Evolutionary conservation across 2,888 invertebrate genomes (phyloP).

Genomic region (Seira sanloemensis): DNA sequence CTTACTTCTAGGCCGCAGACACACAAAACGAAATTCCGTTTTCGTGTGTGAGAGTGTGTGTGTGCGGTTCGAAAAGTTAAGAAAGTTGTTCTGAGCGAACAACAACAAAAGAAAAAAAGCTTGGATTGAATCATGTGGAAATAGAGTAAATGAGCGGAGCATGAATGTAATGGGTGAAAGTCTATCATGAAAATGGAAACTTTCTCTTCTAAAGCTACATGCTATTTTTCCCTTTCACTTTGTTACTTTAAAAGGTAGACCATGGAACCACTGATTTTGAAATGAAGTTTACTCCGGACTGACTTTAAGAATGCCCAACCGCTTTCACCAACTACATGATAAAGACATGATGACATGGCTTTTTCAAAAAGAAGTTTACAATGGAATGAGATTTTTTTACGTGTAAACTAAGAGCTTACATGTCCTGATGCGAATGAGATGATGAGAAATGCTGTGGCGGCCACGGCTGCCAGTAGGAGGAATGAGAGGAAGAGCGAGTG

Average conservation of each 20-base stretch:
- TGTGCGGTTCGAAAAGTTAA: neutral
- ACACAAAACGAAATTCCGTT: too few species aligned
- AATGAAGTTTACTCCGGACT: neutral
- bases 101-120: neutral
- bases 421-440: constrained; percentile 75
- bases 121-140: neutral
- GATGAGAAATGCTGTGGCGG: constrained; percentile 80
- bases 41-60: too few species aligned
- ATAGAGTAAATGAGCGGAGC: neutral
- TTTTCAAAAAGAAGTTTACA: neutral
- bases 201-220: too few species aligned
- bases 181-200: neutral
- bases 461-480: constrained; percentile 81
- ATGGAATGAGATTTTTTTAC: neutral
- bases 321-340: too few species aligned
- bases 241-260: too few species aligned
- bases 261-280: neutral
- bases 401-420: constrained; percentile 55
- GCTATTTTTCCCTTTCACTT: neutral
- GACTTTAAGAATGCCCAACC: neutral
- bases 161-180: neutral
- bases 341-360: neutral
- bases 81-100: neutral
- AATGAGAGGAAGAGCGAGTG: constrained; percentile 86
- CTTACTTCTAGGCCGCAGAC: too few species aligned